A percentile compares a stretch with the other conserved stretches of the same genome.
Evolutionary conservation across 1,140 invertebrate genomes (phyloP).

Genomic region (Kradibia gibbosae): DNA sequence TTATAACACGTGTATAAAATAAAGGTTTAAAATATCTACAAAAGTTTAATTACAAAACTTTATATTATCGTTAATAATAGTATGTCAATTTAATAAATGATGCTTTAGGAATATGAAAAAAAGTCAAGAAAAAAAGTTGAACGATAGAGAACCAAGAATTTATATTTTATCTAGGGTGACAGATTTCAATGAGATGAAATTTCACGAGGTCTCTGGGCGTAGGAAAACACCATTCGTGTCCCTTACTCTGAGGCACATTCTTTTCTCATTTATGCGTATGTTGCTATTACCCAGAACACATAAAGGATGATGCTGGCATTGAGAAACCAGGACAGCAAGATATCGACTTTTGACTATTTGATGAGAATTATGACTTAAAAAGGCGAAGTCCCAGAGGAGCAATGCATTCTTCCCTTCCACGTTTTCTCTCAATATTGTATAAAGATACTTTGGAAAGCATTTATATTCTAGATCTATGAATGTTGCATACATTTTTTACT

Average conservation of each 20-base stretch:
- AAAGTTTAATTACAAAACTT: no score
- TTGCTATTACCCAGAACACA: conserved; percentile 39
- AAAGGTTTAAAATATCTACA: no score
- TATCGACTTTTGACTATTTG: conserved; percentile 65
- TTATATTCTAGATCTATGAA: not conserved
- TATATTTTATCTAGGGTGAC: conserved; percentile 46
- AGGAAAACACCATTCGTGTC: not conserved
- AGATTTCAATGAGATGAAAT: conserved; percentile 59
- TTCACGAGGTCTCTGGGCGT: conserved; percentile 39
- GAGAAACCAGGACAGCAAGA: conserved; percentile 50
- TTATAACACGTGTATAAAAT: no score
- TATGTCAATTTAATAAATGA: not conserved
- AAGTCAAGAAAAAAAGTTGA: conserved; percentile 39
- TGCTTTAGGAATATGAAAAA: conserved; percentile 5
- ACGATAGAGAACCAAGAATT: conserved; percentile 46
- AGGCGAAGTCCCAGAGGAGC: conserved; percentile 54
- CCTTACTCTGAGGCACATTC: not conserved
- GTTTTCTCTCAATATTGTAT: conserved; percentile 17
- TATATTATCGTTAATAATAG: not conserved
- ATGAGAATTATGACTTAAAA: conserved; percentile 57
- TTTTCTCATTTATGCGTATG: not conserved
- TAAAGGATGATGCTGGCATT: conserved; percentile 30
- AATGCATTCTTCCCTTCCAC: conserved; percentile 35
- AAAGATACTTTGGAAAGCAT: not conserved
- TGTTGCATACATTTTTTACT: not conserved